Conservation (phyloP, 2,888 invertebrate species). For the Chorisops tibialis region DNA sequence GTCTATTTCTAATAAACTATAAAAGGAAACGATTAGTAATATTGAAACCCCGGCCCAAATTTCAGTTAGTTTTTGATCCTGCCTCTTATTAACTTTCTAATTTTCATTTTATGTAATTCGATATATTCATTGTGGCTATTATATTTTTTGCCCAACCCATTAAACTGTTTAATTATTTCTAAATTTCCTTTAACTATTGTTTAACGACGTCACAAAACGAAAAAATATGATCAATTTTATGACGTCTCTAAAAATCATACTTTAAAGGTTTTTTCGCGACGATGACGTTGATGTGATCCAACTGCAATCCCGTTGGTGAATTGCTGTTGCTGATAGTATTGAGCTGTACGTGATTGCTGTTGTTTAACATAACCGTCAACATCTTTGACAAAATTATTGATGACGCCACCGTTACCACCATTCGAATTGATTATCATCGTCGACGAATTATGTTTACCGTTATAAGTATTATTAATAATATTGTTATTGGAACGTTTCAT, state of each 20-base stretch:
- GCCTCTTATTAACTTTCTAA: neutral
- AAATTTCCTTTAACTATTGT: neutral
- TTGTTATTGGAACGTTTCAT: conserved; percentile 33
- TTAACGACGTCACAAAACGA: conserved; percentile 29
- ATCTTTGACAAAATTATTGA: neutral
- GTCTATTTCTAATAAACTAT: too few species aligned
- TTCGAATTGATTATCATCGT: conserved; percentile 33
- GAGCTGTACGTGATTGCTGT: neutral
- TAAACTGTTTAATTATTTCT: neutral
- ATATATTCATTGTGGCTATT: too few species aligned
- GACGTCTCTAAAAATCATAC: conserved; percentile 55
- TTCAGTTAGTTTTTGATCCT: neutral
- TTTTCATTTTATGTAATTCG: too few species aligned
- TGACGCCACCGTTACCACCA: neutral
- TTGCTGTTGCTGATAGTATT: neutral
- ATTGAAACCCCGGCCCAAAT: neutral
- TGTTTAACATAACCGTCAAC: neutral
- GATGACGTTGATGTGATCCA: conserved; percentile 41
- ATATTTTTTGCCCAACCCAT: neutral
- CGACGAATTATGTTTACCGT: conserved; percentile 34
- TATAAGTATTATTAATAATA: conserved; percentile 30
- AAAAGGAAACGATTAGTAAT: too few species aligned
- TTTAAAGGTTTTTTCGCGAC: conserved; percentile 52
- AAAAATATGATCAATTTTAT: conserved; percentile 42
- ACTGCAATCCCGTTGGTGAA: neutral